A percentile compares a stretch with the other conserved stretches of the same genome.
Evolutionary conservation across 1,140 invertebrate species (phyloP).

Genomic region (Aphidius ervi): DNA sequence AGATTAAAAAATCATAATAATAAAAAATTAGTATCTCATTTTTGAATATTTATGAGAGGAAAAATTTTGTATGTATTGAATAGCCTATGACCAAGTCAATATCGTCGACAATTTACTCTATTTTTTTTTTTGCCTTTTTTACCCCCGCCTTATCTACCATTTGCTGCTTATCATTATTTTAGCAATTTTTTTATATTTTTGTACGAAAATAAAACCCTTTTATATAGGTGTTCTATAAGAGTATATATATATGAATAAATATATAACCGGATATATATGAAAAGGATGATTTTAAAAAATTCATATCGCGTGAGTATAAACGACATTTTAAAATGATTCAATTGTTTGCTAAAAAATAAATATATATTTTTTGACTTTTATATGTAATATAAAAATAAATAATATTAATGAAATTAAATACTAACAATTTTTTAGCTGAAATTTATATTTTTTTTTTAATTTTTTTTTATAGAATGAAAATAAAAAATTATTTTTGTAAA

Average conservation of each 20-base stretch:
- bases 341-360: background rate
- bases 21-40: constrained; percentile 33
- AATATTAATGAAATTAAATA: too few species aligned
- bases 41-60: constrained; percentile 38
- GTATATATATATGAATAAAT: constrained; percentile 1
- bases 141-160: background rate
- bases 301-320: constrained; percentile 17
- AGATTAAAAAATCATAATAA: background rate
- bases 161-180: too few species aligned
- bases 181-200: background rate
- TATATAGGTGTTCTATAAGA: constrained; percentile 16
- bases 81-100: constrained; percentile 6
- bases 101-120: constrained; percentile 16
- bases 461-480: too few species aligned
- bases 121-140: background rate
- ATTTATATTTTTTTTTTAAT: too few species aligned
- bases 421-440: too few species aligned
- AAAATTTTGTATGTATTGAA: background rate
- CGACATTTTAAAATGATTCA: constrained; percentile 10
- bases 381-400: too few species aligned
- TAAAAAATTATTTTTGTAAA: too few species aligned
- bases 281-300: constrained; percentile 15
- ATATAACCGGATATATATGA: constrained; percentile 3
- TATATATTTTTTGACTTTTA: background rate
- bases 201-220: constrained; percentile 12